These are phyloP conservation scores for Odontothrips loti DNA, from an alignment of 2,888 invertebrate genomes.

Conservation along the genomic window DNA sequence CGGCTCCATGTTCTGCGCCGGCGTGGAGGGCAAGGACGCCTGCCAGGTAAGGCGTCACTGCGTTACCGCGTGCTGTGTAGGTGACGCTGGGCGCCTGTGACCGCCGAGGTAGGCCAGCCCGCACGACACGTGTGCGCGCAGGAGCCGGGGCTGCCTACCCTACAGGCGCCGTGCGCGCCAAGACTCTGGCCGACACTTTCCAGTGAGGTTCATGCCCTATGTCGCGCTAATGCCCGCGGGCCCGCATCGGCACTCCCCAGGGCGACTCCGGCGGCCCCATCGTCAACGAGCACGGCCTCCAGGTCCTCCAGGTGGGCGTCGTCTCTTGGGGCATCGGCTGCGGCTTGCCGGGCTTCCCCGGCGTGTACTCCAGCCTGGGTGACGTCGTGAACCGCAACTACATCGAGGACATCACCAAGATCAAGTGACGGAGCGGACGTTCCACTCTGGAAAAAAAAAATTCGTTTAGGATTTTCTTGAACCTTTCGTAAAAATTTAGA, in stretches of 20 bases:
- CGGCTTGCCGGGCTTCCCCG: neutral
- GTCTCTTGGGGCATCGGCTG: constrained; percentile 8
- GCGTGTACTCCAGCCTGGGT: neutral
- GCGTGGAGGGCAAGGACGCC: neutral
- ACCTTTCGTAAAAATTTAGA: too few species aligned
- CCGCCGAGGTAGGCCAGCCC: neutral
- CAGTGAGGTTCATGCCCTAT: too few species aligned
- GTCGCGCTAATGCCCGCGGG: too few species aligned
- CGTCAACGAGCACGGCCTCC: neutral
- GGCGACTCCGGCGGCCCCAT: neutral
- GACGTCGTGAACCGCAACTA: neutral
- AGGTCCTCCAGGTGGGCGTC: constrained; percentile 14
- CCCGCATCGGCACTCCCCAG: too few species aligned
- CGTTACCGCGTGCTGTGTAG: neutral
- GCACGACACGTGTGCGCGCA: neutral
- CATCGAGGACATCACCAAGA: neutral
- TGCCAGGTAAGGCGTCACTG: neutral
- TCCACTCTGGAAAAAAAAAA: neutral
- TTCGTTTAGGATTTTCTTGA: neutral
- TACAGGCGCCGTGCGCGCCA: too few species aligned
- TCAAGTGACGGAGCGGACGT: neutral
- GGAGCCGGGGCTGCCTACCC: too few species aligned
- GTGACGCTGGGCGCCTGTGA: neutral
- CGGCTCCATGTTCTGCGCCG: constrained; percentile 7
- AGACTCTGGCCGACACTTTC: too few species aligned